A percentile compares a stretch with the other conserved stretches of the same genome.
Evolutionary conservation across 2,113 vertebrate species (phyloP).

Genomic region (Ranitomeya imitator): DNA sequence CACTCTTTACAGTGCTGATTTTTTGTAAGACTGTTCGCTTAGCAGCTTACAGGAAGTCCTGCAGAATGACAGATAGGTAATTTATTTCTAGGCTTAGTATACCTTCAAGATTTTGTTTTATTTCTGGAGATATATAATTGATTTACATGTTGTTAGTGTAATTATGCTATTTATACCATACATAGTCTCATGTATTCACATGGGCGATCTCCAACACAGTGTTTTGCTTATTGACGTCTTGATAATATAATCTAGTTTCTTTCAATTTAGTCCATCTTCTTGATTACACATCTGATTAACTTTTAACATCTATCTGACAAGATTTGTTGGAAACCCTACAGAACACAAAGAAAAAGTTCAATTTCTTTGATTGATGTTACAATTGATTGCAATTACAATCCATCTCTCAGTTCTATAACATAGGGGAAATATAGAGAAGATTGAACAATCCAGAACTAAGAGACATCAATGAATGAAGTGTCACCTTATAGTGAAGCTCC

Average conservation of each 20-base stretch:
- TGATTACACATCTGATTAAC: neutral
- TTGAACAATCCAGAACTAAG: neutral
- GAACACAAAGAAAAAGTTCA: neutral
- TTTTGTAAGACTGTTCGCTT: too few species aligned
- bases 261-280: neutral
- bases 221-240: neutral
- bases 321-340: neutral
- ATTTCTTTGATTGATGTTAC: neutral
- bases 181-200: neutral
- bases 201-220: neutral
- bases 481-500: neutral
- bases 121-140: too few species aligned
- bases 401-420: neutral
- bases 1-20: too few species aligned
- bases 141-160: neutral
- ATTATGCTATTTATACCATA: neutral
- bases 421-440: neutral
- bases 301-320: neutral
- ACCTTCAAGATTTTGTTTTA: too few species aligned
- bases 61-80: too few species aligned
- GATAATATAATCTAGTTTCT: conserved; percentile 3
- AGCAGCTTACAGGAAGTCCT: too few species aligned
- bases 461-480: neutral
- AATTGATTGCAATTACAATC: neutral
- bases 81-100: too few species aligned